These are phyloP conservation scores for Hydropsyche betteni DNA, from an alignment of 2,888 invertebrate genomes.

Conservation along the genomic window DNA sequence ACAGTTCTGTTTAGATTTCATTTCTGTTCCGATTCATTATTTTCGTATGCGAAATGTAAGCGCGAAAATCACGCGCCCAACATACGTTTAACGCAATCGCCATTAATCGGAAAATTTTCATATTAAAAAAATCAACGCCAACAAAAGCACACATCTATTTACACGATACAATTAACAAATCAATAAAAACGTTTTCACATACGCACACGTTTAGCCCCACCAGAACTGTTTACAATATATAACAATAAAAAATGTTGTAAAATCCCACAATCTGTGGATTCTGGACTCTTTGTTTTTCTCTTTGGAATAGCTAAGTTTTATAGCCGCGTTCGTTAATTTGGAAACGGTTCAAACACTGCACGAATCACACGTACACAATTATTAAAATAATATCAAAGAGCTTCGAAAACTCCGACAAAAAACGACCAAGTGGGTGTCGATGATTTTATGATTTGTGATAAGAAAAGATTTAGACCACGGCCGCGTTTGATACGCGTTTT, in stretches of 20 bases:
- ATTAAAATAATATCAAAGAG: constrained; percentile 4
- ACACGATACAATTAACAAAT: too few species aligned
- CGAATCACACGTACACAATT: background rate
- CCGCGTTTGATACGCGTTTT: background rate
- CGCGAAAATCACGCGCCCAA: background rate
- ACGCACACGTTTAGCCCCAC: too few species aligned
- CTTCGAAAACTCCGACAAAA: background rate
- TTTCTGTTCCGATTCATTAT: constrained; percentile 1
- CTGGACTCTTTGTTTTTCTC: constrained; percentile 17
- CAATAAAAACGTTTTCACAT: too few species aligned
- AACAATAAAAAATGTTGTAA: too few species aligned
- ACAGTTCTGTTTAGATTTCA: constrained; percentile 17
- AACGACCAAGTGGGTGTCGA: constrained; percentile 39
- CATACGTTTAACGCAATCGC: background rate
- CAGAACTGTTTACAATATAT: too few species aligned
- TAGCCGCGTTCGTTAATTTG: constrained; percentile 25
- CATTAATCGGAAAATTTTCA: too few species aligned
- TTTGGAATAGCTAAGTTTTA: background rate
- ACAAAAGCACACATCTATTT: too few species aligned
- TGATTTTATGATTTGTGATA: constrained; percentile 50
- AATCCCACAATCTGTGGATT: too few species aligned
- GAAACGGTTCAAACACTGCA: constrained; percentile 10
- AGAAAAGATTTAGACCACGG: too few species aligned
- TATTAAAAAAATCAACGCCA: too few species aligned
- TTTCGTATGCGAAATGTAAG: background rate